A percentile compares a stretch with the other conserved stretches of the same genome.
Conservation (phyloP, 2,888 invertebrate species). For the Euphydryas editha region DNA sequence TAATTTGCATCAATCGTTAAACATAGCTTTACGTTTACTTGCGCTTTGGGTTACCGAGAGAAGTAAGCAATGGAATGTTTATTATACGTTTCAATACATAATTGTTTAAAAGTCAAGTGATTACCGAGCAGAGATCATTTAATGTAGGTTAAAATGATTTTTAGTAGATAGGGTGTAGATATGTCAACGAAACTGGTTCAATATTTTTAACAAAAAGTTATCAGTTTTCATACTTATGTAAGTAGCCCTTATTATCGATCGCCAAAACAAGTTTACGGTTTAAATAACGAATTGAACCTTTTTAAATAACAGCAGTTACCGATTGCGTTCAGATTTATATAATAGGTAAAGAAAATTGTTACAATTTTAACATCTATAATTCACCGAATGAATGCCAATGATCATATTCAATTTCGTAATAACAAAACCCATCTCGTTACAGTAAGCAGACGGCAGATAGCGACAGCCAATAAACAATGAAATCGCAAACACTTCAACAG, state of each 20-base stretch:
- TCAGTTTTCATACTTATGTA: slow-evolving; percentile 9
- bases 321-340: slow-evolving; percentile 1
- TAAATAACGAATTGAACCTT: neutral
- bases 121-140: slow-evolving; percentile 16
- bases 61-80: slow-evolving; percentile 32
- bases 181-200: slow-evolving; percentile 5
- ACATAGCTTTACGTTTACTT: neutral
- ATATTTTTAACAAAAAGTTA: slow-evolving; percentile 2
- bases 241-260: slow-evolving; percentile 12
- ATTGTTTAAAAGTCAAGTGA: slow-evolving; percentile 27
- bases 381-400: neutral
- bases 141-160: slow-evolving; percentile 10
- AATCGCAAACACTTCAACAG: slow-evolving; percentile 55
- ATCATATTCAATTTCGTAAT: slow-evolving; percentile 36
- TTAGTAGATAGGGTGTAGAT: slow-evolving; percentile 3
- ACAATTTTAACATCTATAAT: neutral
- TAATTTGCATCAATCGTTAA: slow-evolving; percentile 24
- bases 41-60: slow-evolving; percentile 14
- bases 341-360: neutral
- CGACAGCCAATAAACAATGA: slow-evolving; percentile 59
- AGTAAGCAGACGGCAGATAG: slow-evolving; percentile 45
- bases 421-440: slow-evolving; percentile 49
- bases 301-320: neutral
- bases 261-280: neutral
- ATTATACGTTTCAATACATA: slow-evolving; percentile 28